These are phyloP conservation scores for Calameuta pallipes DNA, from an alignment of 2,888 invertebrate genomes.

Conservation along the genomic window DNA sequence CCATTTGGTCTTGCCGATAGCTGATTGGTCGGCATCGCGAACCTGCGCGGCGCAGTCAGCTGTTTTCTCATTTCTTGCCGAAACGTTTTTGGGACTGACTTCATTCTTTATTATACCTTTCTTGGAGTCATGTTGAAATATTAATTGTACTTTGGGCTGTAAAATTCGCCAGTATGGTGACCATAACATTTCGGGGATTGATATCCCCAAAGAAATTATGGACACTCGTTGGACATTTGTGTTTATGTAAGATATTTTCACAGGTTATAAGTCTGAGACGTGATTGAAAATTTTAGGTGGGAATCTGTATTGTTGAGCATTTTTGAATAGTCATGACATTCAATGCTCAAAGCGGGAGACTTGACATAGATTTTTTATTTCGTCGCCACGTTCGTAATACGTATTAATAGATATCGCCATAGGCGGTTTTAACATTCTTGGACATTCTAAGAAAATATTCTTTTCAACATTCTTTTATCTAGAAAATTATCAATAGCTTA, in stretches of 20 bases:
- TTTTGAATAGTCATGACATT: background rate
- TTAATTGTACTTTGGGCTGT: background rate
- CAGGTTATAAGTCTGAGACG: background rate
- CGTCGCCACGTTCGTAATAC: background rate
- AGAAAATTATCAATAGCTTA: too few species aligned
- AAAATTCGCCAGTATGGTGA: background rate
- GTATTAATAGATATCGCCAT: background rate
- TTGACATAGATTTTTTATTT: background rate
- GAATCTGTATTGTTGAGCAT: background rate
- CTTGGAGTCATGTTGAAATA: background rate
- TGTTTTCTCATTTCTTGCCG: background rate
- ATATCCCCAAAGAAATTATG: slow-evolving; percentile 34
- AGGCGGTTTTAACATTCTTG: background rate
- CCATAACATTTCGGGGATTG: slow-evolving; percentile 20
- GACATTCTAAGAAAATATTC: too few species aligned
- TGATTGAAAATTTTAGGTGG: background rate
- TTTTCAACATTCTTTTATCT: too few species aligned
- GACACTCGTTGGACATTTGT: slow-evolving; percentile 39
- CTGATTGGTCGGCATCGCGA: background rate
- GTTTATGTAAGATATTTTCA: slow-evolving; percentile 45
- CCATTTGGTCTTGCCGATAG: background rate
- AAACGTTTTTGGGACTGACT: background rate
- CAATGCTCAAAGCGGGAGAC: background rate
- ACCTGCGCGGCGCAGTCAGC: background rate
- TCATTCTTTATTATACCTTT: background rate